Evolutionary conservation across 1,140 invertebrate genomes (phyloP).

Genomic region (Cheumatopsyche charites): DNA sequence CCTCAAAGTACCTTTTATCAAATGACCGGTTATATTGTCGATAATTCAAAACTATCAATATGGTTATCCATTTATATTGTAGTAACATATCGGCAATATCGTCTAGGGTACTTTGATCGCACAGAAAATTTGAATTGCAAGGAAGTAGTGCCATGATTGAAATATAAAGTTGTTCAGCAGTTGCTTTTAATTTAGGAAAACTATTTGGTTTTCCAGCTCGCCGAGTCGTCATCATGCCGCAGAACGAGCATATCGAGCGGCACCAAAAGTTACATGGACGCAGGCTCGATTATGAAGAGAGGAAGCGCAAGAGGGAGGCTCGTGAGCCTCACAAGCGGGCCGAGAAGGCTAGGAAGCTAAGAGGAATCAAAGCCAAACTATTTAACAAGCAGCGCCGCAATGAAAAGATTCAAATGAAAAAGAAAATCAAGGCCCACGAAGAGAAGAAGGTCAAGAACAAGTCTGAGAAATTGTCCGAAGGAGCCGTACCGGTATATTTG

Average conservation of each 20-base stretch:
- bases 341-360: constrained; percentile 87
- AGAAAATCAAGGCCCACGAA: constrained; percentile 93
- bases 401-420: constrained; percentile 99
- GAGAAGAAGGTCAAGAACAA: constrained; percentile 89
- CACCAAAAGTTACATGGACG: constrained; percentile 95
- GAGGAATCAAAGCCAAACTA: constrained; percentile 97
- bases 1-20: too few species aligned
- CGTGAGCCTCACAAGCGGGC: constrained; percentile 89
- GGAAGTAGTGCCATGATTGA: constrained; percentile 12
- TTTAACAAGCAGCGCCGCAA: constrained; percentile 95
- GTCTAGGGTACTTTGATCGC: too few species aligned
- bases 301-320: constrained; percentile 94
- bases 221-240: constrained; percentile 82
- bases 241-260: constrained; percentile 99
- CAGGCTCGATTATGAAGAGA: constrained; percentile 96
- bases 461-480: constrained; percentile 82
- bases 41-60: too few species aligned
- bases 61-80: too few species aligned
- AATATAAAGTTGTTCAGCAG: neutral
- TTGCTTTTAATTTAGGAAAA: constrained; percentile 24
- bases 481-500: constrained; percentile 94
- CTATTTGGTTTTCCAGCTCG: constrained; percentile 61
- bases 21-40: too few species aligned
- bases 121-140: too few species aligned
- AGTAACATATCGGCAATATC: too few species aligned